Percentiles rank a stretch among this genome's conserved stretches.
phyloP scores from a whole-genome alignment of 2,797 vertebrate genomes.

The Caiman crocodilus region DNA sequence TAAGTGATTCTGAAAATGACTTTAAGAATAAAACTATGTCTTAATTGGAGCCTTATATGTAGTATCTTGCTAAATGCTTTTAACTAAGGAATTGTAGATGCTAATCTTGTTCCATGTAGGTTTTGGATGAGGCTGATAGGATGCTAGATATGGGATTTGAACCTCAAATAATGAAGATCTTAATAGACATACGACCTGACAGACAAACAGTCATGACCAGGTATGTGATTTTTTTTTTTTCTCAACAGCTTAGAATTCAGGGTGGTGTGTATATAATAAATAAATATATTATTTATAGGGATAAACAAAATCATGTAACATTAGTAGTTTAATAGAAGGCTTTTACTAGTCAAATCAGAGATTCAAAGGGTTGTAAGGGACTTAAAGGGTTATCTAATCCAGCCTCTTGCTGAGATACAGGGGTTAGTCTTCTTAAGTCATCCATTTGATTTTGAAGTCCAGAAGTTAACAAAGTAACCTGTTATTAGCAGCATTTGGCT shows the following conservation, averaged over 20 bases:
- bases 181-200: conserved; percentile 95
- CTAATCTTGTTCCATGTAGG: conserved; percentile 79
- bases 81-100: neutral
- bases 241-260: neutral
- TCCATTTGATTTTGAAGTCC: too few relatives aligned
- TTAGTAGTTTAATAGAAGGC: fast-evolving
- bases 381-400: too few relatives aligned
- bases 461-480: too few relatives aligned
- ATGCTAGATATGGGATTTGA: conserved; percentile 99
- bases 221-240: conserved; percentile 70
- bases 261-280: neutral
- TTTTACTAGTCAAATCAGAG: neutral
- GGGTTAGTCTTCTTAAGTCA: too few relatives aligned
- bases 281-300: neutral
- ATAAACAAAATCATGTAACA: neutral
- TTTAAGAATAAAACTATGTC: neutral
- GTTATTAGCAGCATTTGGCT: too few relatives aligned
- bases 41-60: neutral
- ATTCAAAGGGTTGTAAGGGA: too few relatives aligned
- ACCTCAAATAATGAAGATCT: conserved; percentile 97
- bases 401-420: too few relatives aligned
- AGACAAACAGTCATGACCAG: conserved; percentile 98
- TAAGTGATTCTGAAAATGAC: neutral
- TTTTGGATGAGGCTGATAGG: conserved; percentile 96
- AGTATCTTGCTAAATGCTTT: neutral